phyloP scores from a whole-genome alignment of 1,140 invertebrate genomes.

The Formica exsecta region DNA sequence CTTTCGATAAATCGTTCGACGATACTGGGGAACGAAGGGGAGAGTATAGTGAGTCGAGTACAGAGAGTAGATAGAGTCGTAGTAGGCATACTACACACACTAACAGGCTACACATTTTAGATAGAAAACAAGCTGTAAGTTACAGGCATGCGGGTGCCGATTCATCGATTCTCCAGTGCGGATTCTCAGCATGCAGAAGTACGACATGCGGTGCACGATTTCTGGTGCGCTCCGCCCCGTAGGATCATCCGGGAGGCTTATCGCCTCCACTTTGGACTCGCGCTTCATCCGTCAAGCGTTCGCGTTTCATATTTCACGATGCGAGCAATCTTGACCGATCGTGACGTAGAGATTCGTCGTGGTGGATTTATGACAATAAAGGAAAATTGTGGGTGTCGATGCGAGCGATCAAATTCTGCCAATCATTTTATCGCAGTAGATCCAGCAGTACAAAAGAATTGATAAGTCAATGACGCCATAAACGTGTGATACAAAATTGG shows the following conservation, averaged over 20 bases:
- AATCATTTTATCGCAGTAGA: not conserved
- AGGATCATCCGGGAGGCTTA: constrained; percentile 21
- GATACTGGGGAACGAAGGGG: constrained; percentile 31
- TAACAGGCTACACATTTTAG: constrained; percentile 59
- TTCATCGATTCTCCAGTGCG: constrained; percentile 41
- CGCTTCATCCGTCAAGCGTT: constrained; percentile 52
- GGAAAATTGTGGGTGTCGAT: constrained; percentile 43
- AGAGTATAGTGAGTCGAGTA: constrained; percentile 71
- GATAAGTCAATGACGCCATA: not conserved
- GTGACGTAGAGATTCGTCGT: constrained; percentile 45
- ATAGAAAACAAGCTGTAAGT: constrained; percentile 66
- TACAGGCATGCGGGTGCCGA: constrained; percentile 62
- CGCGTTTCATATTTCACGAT: constrained; percentile 45
- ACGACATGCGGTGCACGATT: constrained; percentile 73
- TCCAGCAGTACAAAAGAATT: not conserved
- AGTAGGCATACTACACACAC: constrained; percentile 56
- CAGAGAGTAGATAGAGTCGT: constrained; percentile 69
- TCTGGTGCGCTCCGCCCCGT: constrained; percentile 55
- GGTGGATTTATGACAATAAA: constrained; percentile 39
- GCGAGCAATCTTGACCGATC: constrained; percentile 40
- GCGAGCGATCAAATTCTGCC: constrained; percentile 10
- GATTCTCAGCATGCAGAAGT: constrained; percentile 63
- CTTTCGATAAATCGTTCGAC: not conserved
- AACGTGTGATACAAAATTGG: not conserved
- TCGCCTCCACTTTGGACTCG: constrained; percentile 37